These are phyloP conservation scores for Embidobia sp. DNA, from an alignment of 2,888 invertebrate genomes.

Conservation along the genomic window DNA sequence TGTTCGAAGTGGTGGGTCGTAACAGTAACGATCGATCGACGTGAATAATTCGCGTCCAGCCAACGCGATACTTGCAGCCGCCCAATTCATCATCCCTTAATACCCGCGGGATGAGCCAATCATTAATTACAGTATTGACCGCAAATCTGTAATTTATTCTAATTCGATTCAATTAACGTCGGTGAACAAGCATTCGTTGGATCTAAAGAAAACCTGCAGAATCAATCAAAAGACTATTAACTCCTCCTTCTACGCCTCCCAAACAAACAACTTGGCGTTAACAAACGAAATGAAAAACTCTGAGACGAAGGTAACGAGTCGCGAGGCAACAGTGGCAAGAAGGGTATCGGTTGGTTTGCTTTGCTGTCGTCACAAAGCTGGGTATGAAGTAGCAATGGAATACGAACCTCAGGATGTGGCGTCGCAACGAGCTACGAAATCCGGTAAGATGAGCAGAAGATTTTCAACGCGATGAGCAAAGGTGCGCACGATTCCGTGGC, in stretches of 20 bases:
- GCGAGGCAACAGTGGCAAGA: slow-evolving; percentile 8
- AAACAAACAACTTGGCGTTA: no score
- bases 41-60: slow-evolving; percentile 65
- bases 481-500: slow-evolving; percentile 70
- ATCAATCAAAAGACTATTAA: slow-evolving; percentile 35
- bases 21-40: slow-evolving; percentile 79
- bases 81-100: slow-evolving; percentile 73
- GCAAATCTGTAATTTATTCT: slow-evolving; percentile 67
- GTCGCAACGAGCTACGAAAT: slow-evolving; percentile 67
- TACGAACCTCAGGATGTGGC: slow-evolving; percentile 76
- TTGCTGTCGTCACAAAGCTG: slow-evolving; percentile 45
- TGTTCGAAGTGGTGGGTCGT: slow-evolving; percentile 78
- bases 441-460: slow-evolving; percentile 72
- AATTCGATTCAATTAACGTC: slow-evolving; percentile 37
- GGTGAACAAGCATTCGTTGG: slow-evolving; percentile 10
- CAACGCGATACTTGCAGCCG: slow-evolving; percentile 66
- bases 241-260: no score
- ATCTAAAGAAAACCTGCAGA: slow-evolving; percentile 25
- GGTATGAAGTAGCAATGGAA: slow-evolving; percentile 66
- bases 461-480: slow-evolving; percentile 64
- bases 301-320: slow-evolving; percentile 13
- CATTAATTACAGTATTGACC: slow-evolving; percentile 60
- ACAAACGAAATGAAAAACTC: slow-evolving; percentile 13
- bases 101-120: slow-evolving; percentile 66
- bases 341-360: slow-evolving; percentile 47